Evolutionary conservation across 2,888 invertebrate genomes (phyloP), one percentile per base, ranked within the genome.

Genomic region (Crocallis elinguaria): DNA sequence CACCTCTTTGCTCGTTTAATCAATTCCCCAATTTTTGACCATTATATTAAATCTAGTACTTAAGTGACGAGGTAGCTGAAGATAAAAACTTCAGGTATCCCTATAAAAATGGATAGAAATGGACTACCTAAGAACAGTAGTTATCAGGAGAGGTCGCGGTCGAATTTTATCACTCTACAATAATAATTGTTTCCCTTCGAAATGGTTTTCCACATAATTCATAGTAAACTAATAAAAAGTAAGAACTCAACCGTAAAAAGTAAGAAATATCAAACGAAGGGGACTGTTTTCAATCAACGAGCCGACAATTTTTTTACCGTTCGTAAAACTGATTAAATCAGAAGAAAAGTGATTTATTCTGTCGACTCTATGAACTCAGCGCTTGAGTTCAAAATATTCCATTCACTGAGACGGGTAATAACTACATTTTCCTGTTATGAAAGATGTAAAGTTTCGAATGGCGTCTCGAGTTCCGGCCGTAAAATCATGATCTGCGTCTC

Each of bases 321-420:
- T 42, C 42, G 21, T 42, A 42, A 42, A 32, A 2, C 42, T 42
- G 43, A 39, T 39, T 39, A 43, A 43, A 43, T 23, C 33, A 6
- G 21, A 33, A 43, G 8, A 14, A 33, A 33, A 38, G 8, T 11
- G 9, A 25, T 12, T 16, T 38, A 27, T 5, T 27, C n/a, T 25
- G n/a, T 43, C 23, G 23, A 33, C 43, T 33, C 12, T 43, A 33
- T 25, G n/a, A 19, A 23, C 43, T 12, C 6, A 1, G n/a, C 0
- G 11, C 2, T 39, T 29, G 27, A 39, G 39, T 39, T 39, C 33
- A 33, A 23, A 43, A 43, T 23, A 14, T 32, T 9, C 14, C 25
- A 5, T 16, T n/a, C n/a, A 14, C 25, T 16, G 5, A 38, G 16
- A 27, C 25, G 21, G 13, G 39, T 16, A 27, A 41, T 42, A 39